Evolutionary conservation across 2,888 invertebrate species (phyloP), one percentile per base, ranked within the genome.

Genomic region (Yponomeuta evonymella): DNA sequence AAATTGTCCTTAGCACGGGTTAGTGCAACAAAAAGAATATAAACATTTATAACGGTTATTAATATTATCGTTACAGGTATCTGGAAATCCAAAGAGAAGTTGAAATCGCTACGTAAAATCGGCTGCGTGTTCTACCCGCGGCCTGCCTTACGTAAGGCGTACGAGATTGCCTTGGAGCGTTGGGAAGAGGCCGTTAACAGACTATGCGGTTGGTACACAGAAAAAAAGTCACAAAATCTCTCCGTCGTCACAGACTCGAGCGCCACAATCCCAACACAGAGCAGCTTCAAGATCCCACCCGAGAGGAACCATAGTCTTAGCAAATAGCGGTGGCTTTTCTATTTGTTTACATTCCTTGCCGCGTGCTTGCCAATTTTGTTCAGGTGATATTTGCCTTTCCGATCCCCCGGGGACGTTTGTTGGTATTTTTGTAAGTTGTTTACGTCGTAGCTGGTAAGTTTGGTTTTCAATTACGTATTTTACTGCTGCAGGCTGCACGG

Each of bases 1-100:
- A 23, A 23, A 23, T 23, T 23, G 23, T 23, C 23, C 23, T 23
- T 23, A 23, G 23, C 23, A 23, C 23, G 23, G 23, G 23, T 23
- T 23, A 23, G 23, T 23, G 23, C 23, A 23, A 23, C 23, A 23
- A 23, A 23, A 23, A 23, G 23, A 23, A 23, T 23, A 23, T 23
- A 23, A 33, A 33, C 3, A 10, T 64, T 10, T 64, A 6, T 64
- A n/a, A 43, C 5, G 43, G 43, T 43, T 43, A 33, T 43, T 43
- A 0, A 36, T 36, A 36, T 5, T 5, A 43, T 43, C 8, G 43
- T 80, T 83, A 23, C 83, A 95, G 96, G 95, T 76, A 89, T 97
- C 73, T 97, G 97, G 96, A 93, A 94, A 75, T 92, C 92, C 69
- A 94, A 94, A 77, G 93, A 95, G 3, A 95, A 97, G 75, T 81